These are phyloP conservation scores for Willowsia nigromaculata DNA, from an alignment of 2,888 invertebrate genomes.

Conservation along the genomic window DNA sequence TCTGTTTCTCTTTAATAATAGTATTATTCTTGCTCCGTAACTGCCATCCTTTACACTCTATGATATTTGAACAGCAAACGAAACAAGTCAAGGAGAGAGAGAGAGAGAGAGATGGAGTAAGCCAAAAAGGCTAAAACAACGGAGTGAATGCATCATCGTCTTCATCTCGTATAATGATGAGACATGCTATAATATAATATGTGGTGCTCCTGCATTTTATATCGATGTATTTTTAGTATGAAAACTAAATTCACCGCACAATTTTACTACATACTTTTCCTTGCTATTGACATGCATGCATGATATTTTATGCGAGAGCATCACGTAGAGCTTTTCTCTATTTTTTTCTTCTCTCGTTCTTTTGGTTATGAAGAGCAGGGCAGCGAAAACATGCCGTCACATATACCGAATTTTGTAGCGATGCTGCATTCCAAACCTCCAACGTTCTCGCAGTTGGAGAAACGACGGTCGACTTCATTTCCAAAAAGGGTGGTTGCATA, in stretches of 20 bases:
- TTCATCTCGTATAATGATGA: conserved; percentile 1
- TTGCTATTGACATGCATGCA: conserved; percentile 16
- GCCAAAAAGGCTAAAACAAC: conserved; percentile 47
- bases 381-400: conserved; percentile 2
- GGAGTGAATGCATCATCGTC: conserved; percentile 24
- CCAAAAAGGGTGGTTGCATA: conserved; percentile 54
- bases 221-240: conserved; percentile 17
- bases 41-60: not conserved
- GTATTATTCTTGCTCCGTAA: not conserved
- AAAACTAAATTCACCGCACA: conserved; percentile 16
- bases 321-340: not conserved
- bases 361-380: conserved; percentile 28
- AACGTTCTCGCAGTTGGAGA: not conserved
- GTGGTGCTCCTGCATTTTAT: not conserved
- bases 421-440: conserved; percentile 34
- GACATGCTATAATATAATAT: not conserved
- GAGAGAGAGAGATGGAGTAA: conserved; percentile 60
- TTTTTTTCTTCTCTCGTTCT: conserved; percentile 16
- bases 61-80: conserved; percentile 27
- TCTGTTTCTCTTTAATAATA: not conserved
- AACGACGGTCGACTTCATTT: conserved; percentile 52
- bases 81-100: conserved; percentile 64
- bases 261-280: not conserved
- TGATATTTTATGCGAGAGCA: conserved; percentile 36
- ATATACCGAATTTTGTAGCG: not conserved